Evolutionary conservation across 1,140 invertebrate species (phyloP), one percentile per base, ranked within the genome.

Genomic region (Procambarus clarkii): DNA sequence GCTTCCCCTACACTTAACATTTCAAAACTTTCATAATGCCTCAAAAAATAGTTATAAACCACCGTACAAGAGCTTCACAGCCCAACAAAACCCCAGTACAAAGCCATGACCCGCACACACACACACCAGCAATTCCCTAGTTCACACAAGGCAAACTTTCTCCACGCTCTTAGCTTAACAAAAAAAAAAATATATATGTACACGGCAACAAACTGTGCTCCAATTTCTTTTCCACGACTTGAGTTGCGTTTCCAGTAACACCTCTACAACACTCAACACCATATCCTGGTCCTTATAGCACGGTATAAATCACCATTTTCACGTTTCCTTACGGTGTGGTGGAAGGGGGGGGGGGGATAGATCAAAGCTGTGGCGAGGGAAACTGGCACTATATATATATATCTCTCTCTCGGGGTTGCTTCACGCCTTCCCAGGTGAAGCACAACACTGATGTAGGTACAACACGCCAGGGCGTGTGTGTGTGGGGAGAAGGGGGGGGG

Each of bases 131-230:
- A 54, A 69, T 54, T 81, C 79, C 78, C 74, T 69, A 54, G 79
- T 89, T 89, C 87, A 82, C 87, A 89, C 87, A 89, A 89, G 64
- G 87, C 87, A 89, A 89, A 89, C 87, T 89, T 89, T 89, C 87
- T 89, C 87, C 87, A 89, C 78, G 54, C 87, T 18, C 60, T 45
- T 24, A 64, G 45, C 69, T 21, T 44, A 69, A 71, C 46, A 88
- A 82, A 89, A 80, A 88, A 89, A 81, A 89, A 81, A 44, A 18
- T 46, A 69, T 69, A 80, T 71, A 64, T 88, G 78, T 88, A 89
- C 87, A 89, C 79, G 87, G 79, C 79, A 81, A 82, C 80, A 81
- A 69, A 21, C 15, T 21, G 60, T 74, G 79, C 87, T 89, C 86
- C 79, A 83, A 60, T 82, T 89, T 89, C 69, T 64, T 87, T 87